Evolutionary conservation across 2,113 vertebrate genomes (phyloP).

Genomic region (Solenodon paradoxus): DNA sequence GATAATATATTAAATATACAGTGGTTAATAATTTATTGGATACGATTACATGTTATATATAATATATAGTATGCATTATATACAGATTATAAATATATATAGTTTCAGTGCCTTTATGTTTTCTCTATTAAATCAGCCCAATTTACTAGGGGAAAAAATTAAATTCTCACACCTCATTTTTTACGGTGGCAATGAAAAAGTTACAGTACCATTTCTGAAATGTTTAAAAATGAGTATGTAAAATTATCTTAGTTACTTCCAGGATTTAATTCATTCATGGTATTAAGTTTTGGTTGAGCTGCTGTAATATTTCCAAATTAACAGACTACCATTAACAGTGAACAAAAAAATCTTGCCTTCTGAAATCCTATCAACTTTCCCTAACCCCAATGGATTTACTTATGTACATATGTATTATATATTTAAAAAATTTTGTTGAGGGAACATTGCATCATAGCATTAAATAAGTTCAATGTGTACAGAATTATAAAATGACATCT

Average conservation of each 20-base stretch:
- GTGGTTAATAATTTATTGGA: no score
- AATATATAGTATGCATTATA: not conserved
- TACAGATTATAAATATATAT: not conserved
- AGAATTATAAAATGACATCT: no score
- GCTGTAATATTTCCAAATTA: not conserved
- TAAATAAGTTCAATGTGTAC: no score
- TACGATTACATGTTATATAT: not conserved
- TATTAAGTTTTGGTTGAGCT: not conserved
- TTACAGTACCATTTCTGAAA: not conserved
- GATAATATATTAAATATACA: no score
- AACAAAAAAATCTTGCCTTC: not conserved
- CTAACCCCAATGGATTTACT: no score
- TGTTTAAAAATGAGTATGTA: not conserved
- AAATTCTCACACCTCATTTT: not conserved
- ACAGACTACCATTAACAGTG: not conserved
- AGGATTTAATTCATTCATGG: not conserved
- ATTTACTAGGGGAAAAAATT: not conserved
- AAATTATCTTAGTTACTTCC: not conserved
- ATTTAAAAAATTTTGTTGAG: no score
- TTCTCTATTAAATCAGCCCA: not conserved
- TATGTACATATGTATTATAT: no score
- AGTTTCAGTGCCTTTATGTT: not conserved
- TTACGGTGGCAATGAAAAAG: not conserved
- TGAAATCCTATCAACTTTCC: not conserved
- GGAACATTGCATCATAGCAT: no score